Percentiles rank a stretch among this genome's conserved stretches.
Conservation (phyloP, 2,113 vertebrate genomes). For the Amphiprion ocellaris region DNA sequence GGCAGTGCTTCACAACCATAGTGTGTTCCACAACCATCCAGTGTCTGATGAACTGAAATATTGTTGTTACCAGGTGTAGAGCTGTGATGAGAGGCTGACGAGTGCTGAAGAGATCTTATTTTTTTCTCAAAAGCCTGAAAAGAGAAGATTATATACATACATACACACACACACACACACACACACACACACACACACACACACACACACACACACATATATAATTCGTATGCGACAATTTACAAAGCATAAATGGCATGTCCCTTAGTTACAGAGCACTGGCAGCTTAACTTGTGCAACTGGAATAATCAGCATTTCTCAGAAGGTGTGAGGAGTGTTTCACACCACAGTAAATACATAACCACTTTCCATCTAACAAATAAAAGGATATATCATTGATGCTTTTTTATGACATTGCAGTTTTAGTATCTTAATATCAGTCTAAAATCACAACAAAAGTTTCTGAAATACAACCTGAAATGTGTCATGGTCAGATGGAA, state of each 20-base stretch:
- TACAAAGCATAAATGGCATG: not conserved
- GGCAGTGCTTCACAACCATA: too few species aligned
- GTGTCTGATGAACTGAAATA: not conserved
- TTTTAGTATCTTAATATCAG: not conserved
- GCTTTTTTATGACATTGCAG: not conserved
- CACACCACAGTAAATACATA: not conserved
- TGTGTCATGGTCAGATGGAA: conserved; percentile 43
- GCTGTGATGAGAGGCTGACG: not conserved
- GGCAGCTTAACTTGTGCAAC: not conserved
- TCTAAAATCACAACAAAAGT: not conserved
- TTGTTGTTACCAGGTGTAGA: conserved; percentile 35
- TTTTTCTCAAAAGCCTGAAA: conserved; percentile 75
- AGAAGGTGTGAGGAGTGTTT: not conserved
- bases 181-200: not conserved
- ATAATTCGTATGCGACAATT: not conserved
- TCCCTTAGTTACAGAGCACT: not conserved
- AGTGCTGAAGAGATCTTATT: not conserved
- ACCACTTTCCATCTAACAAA: not conserved
- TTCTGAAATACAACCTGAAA: conserved; percentile 79
- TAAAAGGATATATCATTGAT: too few species aligned
- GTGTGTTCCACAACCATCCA: too few species aligned
- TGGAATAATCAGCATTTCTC: not conserved
- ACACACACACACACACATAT: not conserved
- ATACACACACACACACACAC: too few species aligned
- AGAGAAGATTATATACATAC: not conserved